phyloP scores from a whole-genome alignment of 2,888 invertebrate species.

The Cryptocheilus praepositus region DNA sequence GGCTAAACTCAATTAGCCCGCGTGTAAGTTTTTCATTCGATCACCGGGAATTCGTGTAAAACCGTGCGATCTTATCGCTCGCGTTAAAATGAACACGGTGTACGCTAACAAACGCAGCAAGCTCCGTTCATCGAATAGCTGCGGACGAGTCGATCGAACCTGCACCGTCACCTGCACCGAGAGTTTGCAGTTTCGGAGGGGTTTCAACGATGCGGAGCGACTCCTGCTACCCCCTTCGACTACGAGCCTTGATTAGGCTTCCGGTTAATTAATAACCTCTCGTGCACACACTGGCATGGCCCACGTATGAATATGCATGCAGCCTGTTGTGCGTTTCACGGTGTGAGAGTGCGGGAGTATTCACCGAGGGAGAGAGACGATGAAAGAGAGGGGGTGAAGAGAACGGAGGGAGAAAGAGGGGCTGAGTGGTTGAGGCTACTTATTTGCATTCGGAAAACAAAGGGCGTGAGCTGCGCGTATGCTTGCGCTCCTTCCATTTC shows the following conservation, averaged over 20 bases:
- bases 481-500: conserved; percentile 51
- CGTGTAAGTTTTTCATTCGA: too few species aligned
- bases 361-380: conserved; percentile 36
- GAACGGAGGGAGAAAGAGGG: conserved; percentile 16
- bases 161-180: conserved; percentile 53
- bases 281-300: conserved; percentile 68
- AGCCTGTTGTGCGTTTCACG: conserved; percentile 69
- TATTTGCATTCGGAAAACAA: conserved; percentile 74
- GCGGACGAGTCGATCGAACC: conserved; percentile 30
- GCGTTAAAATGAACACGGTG: too few species aligned
- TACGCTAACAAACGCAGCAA: too few species aligned
- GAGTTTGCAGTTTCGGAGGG: conserved; percentile 58
- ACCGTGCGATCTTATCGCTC: too few species aligned
- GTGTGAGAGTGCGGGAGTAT: conserved; percentile 60
- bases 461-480: conserved; percentile 60
- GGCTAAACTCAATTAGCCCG: too few species aligned
- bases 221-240: conserved; percentile 62
- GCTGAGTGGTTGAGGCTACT: conserved; percentile 62
- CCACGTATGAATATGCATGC: conserved; percentile 72
- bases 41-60: too few species aligned
- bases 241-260: conserved; percentile 77
- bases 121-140: conserved; percentile 20
- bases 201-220: conserved; percentile 63
- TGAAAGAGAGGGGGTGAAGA: conserved; percentile 16
- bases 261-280: conserved; percentile 79